These are phyloP conservation scores for Mystacides longicornis DNA, from an alignment of 2,888 invertebrate species.

Conservation along the genomic window DNA sequence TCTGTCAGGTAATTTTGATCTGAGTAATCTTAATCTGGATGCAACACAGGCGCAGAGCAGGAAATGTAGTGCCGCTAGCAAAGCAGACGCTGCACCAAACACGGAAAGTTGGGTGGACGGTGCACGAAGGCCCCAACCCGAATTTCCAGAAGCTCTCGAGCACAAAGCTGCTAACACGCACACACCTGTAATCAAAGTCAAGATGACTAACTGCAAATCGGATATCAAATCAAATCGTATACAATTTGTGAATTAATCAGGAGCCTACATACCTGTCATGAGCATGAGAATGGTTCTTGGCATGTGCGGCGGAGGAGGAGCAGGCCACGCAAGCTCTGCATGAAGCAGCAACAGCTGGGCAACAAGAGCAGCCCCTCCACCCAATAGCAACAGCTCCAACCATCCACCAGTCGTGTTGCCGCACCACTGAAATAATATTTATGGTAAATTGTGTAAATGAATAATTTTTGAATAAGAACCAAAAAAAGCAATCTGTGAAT, in stretches of 20 bases:
- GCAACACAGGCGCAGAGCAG: constrained; percentile 62
- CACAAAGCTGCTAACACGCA: constrained; percentile 59
- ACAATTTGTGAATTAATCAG: background rate
- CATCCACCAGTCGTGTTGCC: constrained; percentile 64
- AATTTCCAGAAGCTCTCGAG: constrained; percentile 60
- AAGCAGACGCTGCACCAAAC: constrained; percentile 59
- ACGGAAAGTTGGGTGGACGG: constrained; percentile 55
- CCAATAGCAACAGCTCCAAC: constrained; percentile 57
- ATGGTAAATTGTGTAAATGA: too few species aligned
- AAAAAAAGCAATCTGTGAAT: too few species aligned
- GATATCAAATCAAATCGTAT: too few species aligned
- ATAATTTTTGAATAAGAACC: too few species aligned
- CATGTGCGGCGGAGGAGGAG: constrained; percentile 52
- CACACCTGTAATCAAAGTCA: constrained; percentile 53
- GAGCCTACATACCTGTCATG: constrained; percentile 58
- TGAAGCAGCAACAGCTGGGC: constrained; percentile 64
- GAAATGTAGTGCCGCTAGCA: constrained; percentile 60
- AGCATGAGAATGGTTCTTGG: constrained; percentile 60
- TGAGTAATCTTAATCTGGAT: constrained; percentile 51
- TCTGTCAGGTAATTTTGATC: constrained; percentile 54
- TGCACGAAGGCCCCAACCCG: constrained; percentile 58
- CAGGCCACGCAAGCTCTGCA: constrained; percentile 56
- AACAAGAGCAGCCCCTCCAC: constrained; percentile 62
- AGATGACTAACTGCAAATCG: too few species aligned
- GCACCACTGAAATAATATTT: constrained; percentile 25